These are phyloP conservation scores for Ophioninae sp. DNA, from an alignment of 2,888 invertebrate species.

Conservation along the genomic window DNA sequence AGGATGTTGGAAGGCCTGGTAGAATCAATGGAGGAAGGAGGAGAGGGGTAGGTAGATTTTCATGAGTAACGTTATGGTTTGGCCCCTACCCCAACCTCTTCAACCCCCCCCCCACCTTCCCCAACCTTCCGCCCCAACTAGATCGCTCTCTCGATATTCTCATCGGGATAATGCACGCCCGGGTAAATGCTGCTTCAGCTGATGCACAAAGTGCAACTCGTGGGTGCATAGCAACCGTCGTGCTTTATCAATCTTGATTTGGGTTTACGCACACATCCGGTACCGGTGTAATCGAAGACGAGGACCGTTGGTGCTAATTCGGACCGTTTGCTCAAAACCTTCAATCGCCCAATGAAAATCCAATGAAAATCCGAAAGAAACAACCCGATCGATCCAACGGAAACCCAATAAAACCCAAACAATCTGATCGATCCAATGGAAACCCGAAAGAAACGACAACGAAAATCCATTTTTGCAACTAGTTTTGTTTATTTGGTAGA, in stretches of 20 bases:
- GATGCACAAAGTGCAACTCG: slow-evolving; percentile 54
- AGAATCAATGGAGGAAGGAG: slow-evolving; percentile 37
- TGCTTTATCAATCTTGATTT: slow-evolving; percentile 78
- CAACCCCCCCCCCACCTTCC: slow-evolving; percentile 66
- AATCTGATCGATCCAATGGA: too few species aligned
- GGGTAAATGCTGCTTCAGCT: slow-evolving; percentile 74
- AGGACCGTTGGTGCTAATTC: slow-evolving; percentile 14
- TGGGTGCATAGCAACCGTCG: slow-evolving; percentile 68
- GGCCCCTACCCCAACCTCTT: slow-evolving; percentile 31
- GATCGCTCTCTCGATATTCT: slow-evolving; percentile 67
- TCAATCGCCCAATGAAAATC: neutral
- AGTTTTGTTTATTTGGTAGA: too few species aligned
- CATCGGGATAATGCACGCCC: slow-evolving; percentile 78
- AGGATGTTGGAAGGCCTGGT: slow-evolving; percentile 32
- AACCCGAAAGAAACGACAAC: too few species aligned
- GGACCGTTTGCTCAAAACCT: neutral
- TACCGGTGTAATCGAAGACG: neutral
- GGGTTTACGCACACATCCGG: slow-evolving; percentile 33
- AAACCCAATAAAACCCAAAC: too few species aligned
- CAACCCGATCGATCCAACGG: too few species aligned
- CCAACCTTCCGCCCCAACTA: slow-evolving; percentile 49
- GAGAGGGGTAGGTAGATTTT: slow-evolving; percentile 50
- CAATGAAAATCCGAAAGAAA: neutral
- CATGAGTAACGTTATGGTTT: slow-evolving; percentile 61
- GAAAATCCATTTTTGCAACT: too few species aligned